Percentiles rank a stretch among this genome's conserved stretches.
Conservation (phyloP, 30 jellyfish, hydroid and myxozoan species). For the Turritopsis dohrnii region DNA sequence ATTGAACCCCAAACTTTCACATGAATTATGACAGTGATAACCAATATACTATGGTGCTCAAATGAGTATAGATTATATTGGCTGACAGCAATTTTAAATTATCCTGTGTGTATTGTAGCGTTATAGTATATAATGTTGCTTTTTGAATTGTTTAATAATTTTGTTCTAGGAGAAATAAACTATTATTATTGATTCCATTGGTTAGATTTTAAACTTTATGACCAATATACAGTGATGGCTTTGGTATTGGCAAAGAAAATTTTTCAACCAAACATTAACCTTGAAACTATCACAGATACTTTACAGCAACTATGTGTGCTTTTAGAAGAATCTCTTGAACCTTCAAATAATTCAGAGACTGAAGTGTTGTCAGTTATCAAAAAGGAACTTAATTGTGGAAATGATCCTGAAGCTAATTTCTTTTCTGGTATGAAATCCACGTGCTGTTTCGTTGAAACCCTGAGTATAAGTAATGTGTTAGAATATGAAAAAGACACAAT, state of each 20-base stretch:
- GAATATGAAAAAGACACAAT: not conserved
- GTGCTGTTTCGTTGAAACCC: not conserved
- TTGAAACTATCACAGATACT: not conserved
- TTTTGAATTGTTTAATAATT: too few relatives aligned
- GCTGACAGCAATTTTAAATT: too few relatives aligned
- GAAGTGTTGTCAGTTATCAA: not conserved
- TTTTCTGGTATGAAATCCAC: not conserved
- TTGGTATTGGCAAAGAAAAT: not conserved
- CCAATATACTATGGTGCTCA: too few relatives aligned
- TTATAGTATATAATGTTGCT: too few relatives aligned
- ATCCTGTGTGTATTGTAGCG: too few relatives aligned
- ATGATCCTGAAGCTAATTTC: not conserved
- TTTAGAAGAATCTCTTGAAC: not conserved
- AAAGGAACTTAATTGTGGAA: not conserved
- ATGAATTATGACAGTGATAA: too few relatives aligned
- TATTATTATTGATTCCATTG: too few relatives aligned
- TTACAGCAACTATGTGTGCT: not conserved
- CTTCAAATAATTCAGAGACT: not conserved
- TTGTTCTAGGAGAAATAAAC: not conserved
- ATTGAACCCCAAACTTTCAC: too few relatives aligned
- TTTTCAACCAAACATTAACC: not conserved
- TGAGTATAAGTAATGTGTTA: not conserved
- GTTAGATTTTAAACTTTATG: too few relatives aligned
- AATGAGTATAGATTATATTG: too few relatives aligned
- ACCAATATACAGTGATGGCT: not conserved